Conservation (phyloP, 2,888 invertebrate species). For the Galerucella nymphaeae region DNA sequence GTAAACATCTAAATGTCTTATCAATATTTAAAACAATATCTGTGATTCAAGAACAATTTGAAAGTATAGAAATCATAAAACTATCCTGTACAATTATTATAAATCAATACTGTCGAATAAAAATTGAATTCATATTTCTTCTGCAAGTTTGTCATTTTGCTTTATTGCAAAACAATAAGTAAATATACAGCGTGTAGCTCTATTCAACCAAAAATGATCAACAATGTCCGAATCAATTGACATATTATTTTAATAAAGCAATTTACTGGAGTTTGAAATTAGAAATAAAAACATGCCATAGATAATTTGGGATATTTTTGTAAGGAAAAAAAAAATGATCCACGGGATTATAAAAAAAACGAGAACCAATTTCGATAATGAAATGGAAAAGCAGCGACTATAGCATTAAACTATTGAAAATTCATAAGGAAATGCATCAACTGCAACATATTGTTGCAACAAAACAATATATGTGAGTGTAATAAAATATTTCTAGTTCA, state of each 20-base stretch:
- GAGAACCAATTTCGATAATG: no score
- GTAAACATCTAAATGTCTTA: not conserved
- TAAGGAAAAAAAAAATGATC: no score
- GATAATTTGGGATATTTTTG: not conserved
- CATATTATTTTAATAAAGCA: not conserved
- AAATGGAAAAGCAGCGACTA: no score
- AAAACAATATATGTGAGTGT: no score
- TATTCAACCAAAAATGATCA: not conserved
- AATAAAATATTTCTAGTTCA: no score
- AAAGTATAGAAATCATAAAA: not conserved
- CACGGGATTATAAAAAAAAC: no score
- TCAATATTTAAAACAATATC: slow-evolving; percentile 1
- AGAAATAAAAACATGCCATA: not conserved
- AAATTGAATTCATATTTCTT: not conserved
- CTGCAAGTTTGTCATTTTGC: not conserved
- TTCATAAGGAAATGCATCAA: no score
- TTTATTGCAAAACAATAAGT: not conserved
- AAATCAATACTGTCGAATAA: not conserved
- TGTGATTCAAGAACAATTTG: slow-evolving; percentile 5
- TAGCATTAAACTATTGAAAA: no score
- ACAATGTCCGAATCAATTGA: not conserved
- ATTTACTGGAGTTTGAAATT: not conserved
- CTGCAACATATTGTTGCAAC: no score
- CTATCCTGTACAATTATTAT: not conserved
- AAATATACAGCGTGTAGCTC: not conserved